Percentiles rank a stretch among this genome's conserved stretches.
Evolutionary conservation across 2,797 vertebrate species (phyloP).

Genomic region (Sylvilagus floridanus): DNA sequence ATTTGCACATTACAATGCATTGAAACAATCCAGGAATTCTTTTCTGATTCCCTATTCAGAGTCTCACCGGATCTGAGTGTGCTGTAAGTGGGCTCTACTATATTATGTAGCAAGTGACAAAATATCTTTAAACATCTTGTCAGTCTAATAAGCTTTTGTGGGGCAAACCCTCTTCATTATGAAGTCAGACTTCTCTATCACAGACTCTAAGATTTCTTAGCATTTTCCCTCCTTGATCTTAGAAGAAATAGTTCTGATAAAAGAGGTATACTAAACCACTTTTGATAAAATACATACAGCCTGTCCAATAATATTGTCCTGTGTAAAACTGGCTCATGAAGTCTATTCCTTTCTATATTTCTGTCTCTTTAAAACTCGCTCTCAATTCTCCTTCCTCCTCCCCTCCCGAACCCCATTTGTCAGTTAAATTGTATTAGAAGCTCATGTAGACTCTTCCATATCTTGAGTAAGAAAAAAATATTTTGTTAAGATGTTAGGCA

Average conservation of each 20-base stretch:
- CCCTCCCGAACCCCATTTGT: conserved; percentile 77
- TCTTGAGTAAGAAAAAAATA: conserved; percentile 84
- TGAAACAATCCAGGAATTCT: conserved; percentile 69
- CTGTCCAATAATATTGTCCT: conserved; percentile 80
- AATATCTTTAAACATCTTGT: conserved; percentile 85
- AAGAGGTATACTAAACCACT: conserved; percentile 73
- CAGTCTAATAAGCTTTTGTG: conserved; percentile 82
- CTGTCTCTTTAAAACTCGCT: conserved; percentile 84
- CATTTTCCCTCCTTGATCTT: conserved; percentile 83
- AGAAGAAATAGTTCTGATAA: conserved; percentile 81
- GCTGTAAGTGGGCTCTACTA: conserved; percentile 62
- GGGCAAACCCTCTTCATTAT: conserved; percentile 81
- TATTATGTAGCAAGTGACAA: conserved; percentile 81
- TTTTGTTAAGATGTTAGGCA: conserved; percentile 90
- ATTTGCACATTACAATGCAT: conserved; percentile 76
- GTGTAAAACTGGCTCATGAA: conserved; percentile 62
- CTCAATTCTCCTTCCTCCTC: neutral
- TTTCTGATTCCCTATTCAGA: conserved; percentile 74
- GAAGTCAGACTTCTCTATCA: conserved; percentile 80
- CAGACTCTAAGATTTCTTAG: conserved; percentile 74
- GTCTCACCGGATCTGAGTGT: conserved; percentile 61
- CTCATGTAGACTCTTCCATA: conserved; percentile 82
- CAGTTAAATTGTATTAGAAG: conserved; percentile 86
- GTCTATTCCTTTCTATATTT: conserved; percentile 82
- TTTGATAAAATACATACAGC: conserved; percentile 83